phyloP scores from a whole-genome alignment of 2,888 invertebrate species.

The Globia sparganii region DNA sequence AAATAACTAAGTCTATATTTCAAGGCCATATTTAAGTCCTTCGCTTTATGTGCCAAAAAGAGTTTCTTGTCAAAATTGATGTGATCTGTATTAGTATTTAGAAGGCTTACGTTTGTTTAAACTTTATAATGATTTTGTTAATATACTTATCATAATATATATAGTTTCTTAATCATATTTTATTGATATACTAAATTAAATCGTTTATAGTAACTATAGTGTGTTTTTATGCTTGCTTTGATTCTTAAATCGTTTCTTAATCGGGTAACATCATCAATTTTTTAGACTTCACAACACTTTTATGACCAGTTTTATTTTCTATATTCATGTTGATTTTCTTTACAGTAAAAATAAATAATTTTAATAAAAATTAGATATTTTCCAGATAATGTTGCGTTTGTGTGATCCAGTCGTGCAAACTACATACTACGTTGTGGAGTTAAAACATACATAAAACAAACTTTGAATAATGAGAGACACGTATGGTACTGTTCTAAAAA shows the following conservation, averaged over 20 bases:
- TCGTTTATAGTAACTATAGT: background rate
- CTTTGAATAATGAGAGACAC: conserved; percentile 41
- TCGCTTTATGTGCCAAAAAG: conserved; percentile 10
- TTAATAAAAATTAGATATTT: background rate
- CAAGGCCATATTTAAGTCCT: background rate
- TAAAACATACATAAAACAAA: conserved; percentile 68
- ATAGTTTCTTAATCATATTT: background rate
- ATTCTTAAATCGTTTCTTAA: background rate
- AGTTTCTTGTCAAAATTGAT: background rate
- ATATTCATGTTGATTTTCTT: background rate
- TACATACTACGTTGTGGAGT: conserved; percentile 66
- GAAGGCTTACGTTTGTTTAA: background rate
- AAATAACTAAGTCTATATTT: background rate
- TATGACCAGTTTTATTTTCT: background rate
- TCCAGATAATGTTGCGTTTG: conserved; percentile 46
- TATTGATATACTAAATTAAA: conserved; percentile 10
- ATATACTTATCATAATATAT: too few species aligned
- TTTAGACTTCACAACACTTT: background rate
- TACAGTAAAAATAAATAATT: background rate
- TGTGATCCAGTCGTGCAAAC: conserved; percentile 39
- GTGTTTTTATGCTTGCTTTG: conserved; percentile 3
- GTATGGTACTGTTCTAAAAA: conserved; percentile 76
- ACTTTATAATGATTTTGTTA: background rate
- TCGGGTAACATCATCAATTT: background rate
- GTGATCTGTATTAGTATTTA: background rate